Evolutionary conservation across 2,797 vertebrate genomes (phyloP), one percentile per base, ranked within the genome.

Genomic region (Aeoliscus strigatus): DNA sequence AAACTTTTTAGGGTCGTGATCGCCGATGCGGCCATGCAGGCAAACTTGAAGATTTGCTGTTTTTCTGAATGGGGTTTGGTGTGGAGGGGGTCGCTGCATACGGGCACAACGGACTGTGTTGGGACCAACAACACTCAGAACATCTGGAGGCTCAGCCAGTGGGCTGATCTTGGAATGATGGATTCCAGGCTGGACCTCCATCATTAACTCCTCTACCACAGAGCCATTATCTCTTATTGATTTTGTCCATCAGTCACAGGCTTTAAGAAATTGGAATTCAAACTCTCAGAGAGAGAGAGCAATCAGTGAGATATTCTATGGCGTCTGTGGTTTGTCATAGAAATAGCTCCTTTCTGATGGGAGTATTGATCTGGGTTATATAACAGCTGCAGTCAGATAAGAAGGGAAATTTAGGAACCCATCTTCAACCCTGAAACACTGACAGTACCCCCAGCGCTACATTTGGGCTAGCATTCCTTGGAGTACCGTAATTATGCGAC

Each of bases 81-180:
- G 8, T 2, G 18, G n/a, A n/a, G n/a, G n/a, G n/a, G n/a, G n/a
- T n/a, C n/a, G n/a, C n/a, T n/a, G n/a, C n/a, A n/a, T n/a, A 1
- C 27, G 27, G 17, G 28, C 17, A 8, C 43, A 2, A 0, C 2
- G 29, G 46, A 35, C 51, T 45, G 52, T 43, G 46, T 52, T 27
- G 44, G 43, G 57, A 51, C 37, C n/a, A n/a, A n/a, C n/a, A n/a
- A n/a, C n/a, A n/a, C n/a, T n/a, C 27, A 17, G 52, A 73, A 75
- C 73, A 77, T 73, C 69, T 77, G 71, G 71, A 70, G 55, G 37
- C 59, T 25, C 54, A 29, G 66, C 25, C 1, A 47, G 56, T 28
- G 71, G 57, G 65, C 51, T 34, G 62, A 64, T 66, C 58, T 44
- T 27, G 55, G 33, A n/a, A 12, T 14, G 38, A 63, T 43, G 39